Base-by-base conservation (phyloP, 2,113 vertebrate species). In the Cryptomyrus ogoouensis region DNA sequence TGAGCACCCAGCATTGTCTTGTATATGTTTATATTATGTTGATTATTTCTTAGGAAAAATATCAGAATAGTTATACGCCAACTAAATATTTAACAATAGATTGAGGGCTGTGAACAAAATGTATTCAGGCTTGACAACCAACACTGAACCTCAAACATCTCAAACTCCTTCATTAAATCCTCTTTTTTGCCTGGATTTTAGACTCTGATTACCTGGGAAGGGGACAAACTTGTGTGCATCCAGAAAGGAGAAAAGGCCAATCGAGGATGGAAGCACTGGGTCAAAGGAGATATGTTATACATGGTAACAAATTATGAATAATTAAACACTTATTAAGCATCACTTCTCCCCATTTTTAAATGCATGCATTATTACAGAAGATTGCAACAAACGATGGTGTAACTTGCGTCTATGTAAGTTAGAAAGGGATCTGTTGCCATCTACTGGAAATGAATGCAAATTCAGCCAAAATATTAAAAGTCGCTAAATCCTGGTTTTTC, bases 211-310 rank as follows among this genome's bases (percentile, higher is more conserved):
- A 95, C 89, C 86, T 99, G 98, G 97, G 96, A 99, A 52, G 98
- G 97, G 0, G 94, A 97, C 91, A 95, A 94, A 90, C 94, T 99
- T 27, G 93, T 98, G 89, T 97, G 97, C 52, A 96, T 96, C 83
- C 98, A 99, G 94, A 97, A 96, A 83, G 98, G 98, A 12, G 97
- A 99, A 70, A 99, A 99, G 92, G 94, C 95, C 0, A 98, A 99
- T 93, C 96, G 97, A 0, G 96, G 97, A 91, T 99, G 98, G 98
- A 98, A 94, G 91, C 97, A 98, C 74, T 99, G 98, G 98, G 95
- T 98, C 12, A 96, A 98, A 92, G 97, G 94, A 46, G 96, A 96
- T 91, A 94, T 97, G 92, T 94, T 99, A 66, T 92, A 97, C 89
- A 90, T 98, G 97, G 98, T 99, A 94, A 96, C 39, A 15, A 56